Percentiles rank a stretch among this genome's conserved stretches.
phyloP scores from a whole-genome alignment of 1,140 invertebrate species.

The Eumeta japonica region DNA sequence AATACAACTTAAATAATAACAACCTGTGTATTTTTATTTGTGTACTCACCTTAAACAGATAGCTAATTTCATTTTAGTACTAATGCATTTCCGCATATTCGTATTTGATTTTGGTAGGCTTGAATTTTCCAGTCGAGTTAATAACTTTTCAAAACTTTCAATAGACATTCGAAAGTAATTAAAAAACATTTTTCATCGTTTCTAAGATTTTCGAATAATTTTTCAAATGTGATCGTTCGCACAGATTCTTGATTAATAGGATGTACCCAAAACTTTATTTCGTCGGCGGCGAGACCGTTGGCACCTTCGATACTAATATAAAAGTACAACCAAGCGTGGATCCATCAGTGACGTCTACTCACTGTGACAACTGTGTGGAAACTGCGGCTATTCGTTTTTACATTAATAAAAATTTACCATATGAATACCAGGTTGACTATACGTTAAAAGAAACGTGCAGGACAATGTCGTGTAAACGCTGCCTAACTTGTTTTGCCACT shows the following conservation, averaged over 20 bases:
- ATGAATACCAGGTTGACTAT: neutral
- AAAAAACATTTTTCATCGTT: too few relatives aligned
- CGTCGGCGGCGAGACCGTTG: constrained; percentile 16
- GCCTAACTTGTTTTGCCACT: too few relatives aligned
- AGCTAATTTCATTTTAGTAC: too few relatives aligned
- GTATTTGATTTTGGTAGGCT: too few relatives aligned
- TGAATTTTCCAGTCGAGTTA: too few relatives aligned
- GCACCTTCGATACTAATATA: constrained; percentile 18
- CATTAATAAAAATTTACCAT: neutral
- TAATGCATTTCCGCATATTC: too few relatives aligned
- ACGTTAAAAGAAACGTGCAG: constrained; percentile 2
- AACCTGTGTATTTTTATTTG: constrained; percentile 14
- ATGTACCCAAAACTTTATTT: constrained; percentile 21
- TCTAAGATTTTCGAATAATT: constrained; percentile 13
- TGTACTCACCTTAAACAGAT: constrained; percentile 16
- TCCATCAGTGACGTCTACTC: constrained; percentile 13
- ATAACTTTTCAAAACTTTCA: too few relatives aligned
- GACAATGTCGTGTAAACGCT: constrained; percentile 3
- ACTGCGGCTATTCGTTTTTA: constrained; percentile 5
- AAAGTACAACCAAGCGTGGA: constrained; percentile 21
- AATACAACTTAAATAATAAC: constrained; percentile 13
- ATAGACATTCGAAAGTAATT: too few relatives aligned
- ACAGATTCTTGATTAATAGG: constrained; percentile 19
- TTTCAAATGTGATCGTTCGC: constrained; percentile 10
- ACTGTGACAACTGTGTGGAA: constrained; percentile 4